A percentile compares a stretch with the other conserved stretches of the same genome.
phyloP scores from a whole-genome alignment of 2,888 invertebrate genomes.

The Agrochola macilenta region DNA sequence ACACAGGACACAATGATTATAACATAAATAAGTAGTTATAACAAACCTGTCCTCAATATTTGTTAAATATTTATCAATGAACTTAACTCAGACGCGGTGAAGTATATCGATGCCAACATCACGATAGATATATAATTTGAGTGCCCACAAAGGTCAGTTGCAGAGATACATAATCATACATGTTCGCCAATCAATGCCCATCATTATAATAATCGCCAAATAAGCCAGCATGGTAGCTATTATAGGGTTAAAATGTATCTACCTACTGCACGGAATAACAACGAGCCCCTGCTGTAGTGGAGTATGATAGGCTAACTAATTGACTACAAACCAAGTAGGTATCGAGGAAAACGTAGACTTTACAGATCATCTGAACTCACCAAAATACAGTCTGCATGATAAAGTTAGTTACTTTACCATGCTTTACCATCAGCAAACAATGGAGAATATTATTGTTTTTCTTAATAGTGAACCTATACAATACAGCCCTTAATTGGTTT shows the following conservation, averaged over 20 bases:
- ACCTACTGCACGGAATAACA: neutral
- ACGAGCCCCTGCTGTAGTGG: neutral
- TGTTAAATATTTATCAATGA: slow-evolving; percentile 13
- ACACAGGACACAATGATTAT: neutral
- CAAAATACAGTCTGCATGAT: neutral
- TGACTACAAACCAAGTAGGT: neutral
- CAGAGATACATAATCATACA: slow-evolving; percentile 17
- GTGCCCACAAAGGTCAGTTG: slow-evolving; percentile 32
- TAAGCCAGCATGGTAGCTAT: neutral
- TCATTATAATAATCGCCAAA: slow-evolving; percentile 26
- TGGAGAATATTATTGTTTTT: neutral
- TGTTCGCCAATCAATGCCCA: slow-evolving; percentile 21
- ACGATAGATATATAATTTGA: slow-evolving; percentile 31
- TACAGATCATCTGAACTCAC: neutral
- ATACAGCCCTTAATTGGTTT: neutral
- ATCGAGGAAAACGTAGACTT: neutral
- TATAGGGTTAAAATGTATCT: neutral
- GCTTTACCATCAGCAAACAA: neutral
- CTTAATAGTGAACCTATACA: neutral
- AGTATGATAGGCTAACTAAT: neutral
- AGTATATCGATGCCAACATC: slow-evolving; percentile 18
- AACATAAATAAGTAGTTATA: neutral
- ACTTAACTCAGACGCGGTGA: slow-evolving; percentile 8
- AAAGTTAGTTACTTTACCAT: neutral
- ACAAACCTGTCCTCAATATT: neutral